Evolutionary conservation across 2,113 vertebrate genomes (phyloP), one percentile per base, ranked within the genome.

Genomic region (Aspiorhynchus laticeps): DNA sequence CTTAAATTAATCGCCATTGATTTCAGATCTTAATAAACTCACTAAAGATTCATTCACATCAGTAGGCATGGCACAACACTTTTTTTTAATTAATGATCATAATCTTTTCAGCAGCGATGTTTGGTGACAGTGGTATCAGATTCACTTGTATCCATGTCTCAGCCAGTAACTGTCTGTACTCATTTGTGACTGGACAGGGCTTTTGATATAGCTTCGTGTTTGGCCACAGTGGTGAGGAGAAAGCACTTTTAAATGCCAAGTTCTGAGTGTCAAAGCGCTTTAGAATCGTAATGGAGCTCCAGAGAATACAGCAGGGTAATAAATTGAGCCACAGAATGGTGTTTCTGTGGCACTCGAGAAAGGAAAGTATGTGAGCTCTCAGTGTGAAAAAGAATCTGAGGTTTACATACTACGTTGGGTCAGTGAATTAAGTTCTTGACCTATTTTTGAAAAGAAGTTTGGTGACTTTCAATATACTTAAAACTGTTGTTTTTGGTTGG

Each of bases 231-330:
- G 75, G 85, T 85, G 56, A 84, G 51, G 85, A 90, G 71, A 89
- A 86, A 77, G 87, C 11, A n/a, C 63, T 88, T 91, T 86, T 87
- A 93, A 92, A 93, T 90, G 89, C 76, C 91, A 86, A 78, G 88
- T 84, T 84, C 88, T 88, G 0, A 67, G 56, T 43, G 84, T 80
- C 51, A 61, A 17, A 83, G 73, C 33, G 80, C 73, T 87, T 84
- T 86, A 80, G 90, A 90, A 88, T 75, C 82, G 75, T 80, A 87
- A 87, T 24, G 67, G 65, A 73, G 81, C 88, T 85, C 38, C 46
- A 73, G 71, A 83, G 74, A 89, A 84, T 89, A 88, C 91, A 80
- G 80, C 48, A 17, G 48, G 71, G 51, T 48, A 31, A 90, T 92
- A 91, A 91, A 92, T 91, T 87, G 1, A 84, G 74, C 43, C 79